These are phyloP conservation scores for Kradibia gibbosae DNA, from an alignment of 1,140 invertebrate genomes.

Conservation along the genomic window DNA sequence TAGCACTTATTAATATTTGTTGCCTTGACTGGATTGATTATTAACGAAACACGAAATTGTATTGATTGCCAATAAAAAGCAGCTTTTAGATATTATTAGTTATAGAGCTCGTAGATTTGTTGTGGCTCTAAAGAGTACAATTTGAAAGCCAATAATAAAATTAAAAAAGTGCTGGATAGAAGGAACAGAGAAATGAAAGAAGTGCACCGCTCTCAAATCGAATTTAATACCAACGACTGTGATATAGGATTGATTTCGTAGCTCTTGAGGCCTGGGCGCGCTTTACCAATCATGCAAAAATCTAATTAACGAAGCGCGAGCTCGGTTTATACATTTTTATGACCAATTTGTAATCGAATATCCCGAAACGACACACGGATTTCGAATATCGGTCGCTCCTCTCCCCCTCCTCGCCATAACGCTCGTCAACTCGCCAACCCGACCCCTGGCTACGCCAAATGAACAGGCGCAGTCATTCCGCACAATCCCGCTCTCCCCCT, in stretches of 20 bases:
- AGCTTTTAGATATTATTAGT: conserved; percentile 33
- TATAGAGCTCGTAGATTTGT: conserved; percentile 8
- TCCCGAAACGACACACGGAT: conserved; percentile 47
- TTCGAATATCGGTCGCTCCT: conserved; percentile 32
- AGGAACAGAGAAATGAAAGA: conserved; percentile 16
- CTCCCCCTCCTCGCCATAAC: conserved; percentile 16
- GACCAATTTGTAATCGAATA: conserved; percentile 66
- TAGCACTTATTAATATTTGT: background rate
- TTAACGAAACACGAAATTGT: background rate
- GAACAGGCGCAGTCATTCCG: background rate
- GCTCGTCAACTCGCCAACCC: background rate
- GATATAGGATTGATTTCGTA: conserved; percentile 42
- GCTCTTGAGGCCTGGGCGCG: background rate
- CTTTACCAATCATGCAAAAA: conserved; percentile 55
- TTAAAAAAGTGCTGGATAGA: conserved; percentile 29
- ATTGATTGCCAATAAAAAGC: background rate
- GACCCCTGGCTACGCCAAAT: conserved; percentile 19
- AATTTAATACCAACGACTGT: conserved; percentile 44
- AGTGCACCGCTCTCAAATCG: conserved; percentile 28
- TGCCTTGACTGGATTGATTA: background rate
- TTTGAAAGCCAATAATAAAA: conserved; percentile 38
- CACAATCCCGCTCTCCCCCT: too few relatives aligned
- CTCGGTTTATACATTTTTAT: conserved; percentile 71
- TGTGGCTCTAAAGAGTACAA: conserved; percentile 22
- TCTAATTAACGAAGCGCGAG: conserved; percentile 65